Evolutionary conservation across 2,797 vertebrate genomes (phyloP).

Genomic region (Melanotaenia boesemani): DNA sequence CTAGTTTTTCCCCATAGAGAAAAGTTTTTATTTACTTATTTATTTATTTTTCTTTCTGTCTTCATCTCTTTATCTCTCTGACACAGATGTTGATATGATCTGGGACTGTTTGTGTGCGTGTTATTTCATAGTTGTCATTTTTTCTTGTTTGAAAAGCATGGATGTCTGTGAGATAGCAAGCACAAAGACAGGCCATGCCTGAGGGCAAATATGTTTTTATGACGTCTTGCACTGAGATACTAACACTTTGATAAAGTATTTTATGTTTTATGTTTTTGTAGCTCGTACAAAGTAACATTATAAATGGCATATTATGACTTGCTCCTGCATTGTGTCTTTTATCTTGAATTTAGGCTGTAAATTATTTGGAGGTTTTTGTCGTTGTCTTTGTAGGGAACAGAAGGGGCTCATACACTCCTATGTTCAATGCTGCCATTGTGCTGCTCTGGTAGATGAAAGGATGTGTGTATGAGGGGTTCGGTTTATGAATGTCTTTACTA

Average conservation of each 20-base stretch:
- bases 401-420: slow-evolving; percentile 52
- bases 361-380: slow-evolving; percentile 57
- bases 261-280: background rate
- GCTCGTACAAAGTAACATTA: background rate
- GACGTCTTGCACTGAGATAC: background rate
- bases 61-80: slow-evolving; percentile 33
- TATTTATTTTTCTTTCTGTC: background rate
- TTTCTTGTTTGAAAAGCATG: slow-evolving; percentile 5
- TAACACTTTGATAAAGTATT: slow-evolving; percentile 3
- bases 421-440: slow-evolving; percentile 80
- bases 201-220: slow-evolving; percentile 15
- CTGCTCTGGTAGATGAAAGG: slow-evolving; percentile 52
- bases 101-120: slow-evolving; percentile 29
- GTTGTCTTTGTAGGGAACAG: slow-evolving; percentile 55
- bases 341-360: slow-evolving; percentile 44
- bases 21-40: slow-evolving; percentile 12
- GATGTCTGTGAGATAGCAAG: slow-evolving; percentile 27
- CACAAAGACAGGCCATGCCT: slow-evolving; percentile 29
- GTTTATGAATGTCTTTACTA: slow-evolving; percentile 52
- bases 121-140: slow-evolving; percentile 22
- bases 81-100: slow-evolving; percentile 57
- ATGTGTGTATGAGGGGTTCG: slow-evolving; percentile 42
- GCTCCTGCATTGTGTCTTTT: slow-evolving; percentile 34
- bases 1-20: slow-evolving; percentile 55
- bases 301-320: slow-evolving; percentile 5